Evolutionary conservation across 2,888 invertebrate genomes (phyloP).

Genomic region (Cosmopolites sordidus): DNA sequence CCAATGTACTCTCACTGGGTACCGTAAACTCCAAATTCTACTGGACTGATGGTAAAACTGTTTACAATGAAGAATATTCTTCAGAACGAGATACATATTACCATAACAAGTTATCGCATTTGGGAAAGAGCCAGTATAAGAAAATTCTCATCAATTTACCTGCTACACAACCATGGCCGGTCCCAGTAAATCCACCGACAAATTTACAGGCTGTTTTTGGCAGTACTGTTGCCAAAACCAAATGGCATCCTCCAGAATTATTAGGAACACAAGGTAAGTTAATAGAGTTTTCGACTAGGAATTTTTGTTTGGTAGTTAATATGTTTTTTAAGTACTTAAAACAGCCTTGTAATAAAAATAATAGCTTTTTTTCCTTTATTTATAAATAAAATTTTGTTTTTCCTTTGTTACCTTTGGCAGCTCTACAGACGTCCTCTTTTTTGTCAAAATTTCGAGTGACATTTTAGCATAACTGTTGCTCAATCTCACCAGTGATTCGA

Average conservation of each 20-base stretch:
- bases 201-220: slow-evolving; percentile 79
- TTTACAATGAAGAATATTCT: slow-evolving; percentile 76
- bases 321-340: no score
- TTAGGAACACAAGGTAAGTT: slow-evolving; percentile 64
- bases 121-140: slow-evolving; percentile 42
- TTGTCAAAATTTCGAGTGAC: no score
- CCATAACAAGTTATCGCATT: slow-evolving; percentile 68
- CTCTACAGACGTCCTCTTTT: no score
- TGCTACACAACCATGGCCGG: slow-evolving; percentile 72
- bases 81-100: slow-evolving; percentile 61
- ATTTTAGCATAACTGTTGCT: no score
- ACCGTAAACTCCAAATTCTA: slow-evolving; percentile 75
- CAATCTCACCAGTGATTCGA: no score
- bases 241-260: slow-evolving; percentile 77
- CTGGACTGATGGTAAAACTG: slow-evolving; percentile 77
- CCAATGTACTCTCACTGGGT: slow-evolving; percentile 71
- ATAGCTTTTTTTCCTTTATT: no score
- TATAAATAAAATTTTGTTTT: no score
- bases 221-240: slow-evolving; percentile 67
- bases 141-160: slow-evolving; percentile 56
- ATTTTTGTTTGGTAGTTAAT: no score
- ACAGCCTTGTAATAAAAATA: no score
- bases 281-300: no score
- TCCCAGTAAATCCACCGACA: slow-evolving; percentile 74
- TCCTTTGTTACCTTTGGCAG: no score